Evolutionary conservation across 2,797 vertebrate genomes (phyloP).

Genomic region (Acridotheres tristis): DNA sequence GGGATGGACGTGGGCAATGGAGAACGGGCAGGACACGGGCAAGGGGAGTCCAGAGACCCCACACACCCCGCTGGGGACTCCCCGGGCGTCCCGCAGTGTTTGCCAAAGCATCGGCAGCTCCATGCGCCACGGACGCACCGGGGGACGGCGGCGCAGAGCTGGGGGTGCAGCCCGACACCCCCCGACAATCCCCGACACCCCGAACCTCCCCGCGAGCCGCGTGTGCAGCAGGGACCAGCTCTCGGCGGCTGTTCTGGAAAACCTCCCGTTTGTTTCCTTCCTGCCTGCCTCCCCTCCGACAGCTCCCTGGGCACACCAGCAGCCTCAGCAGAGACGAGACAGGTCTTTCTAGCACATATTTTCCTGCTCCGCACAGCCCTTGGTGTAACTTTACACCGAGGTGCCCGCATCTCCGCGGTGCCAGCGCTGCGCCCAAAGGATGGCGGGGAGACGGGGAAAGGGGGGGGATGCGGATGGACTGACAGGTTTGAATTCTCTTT

Average conservation of each 20-base stretch:
- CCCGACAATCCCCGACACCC: neutral
- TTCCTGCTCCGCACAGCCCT: constrained; percentile 33
- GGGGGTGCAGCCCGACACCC: neutral
- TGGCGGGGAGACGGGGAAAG: constrained; percentile 17
- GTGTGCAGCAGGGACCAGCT: neutral
- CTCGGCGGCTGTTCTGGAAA: constrained; percentile 54
- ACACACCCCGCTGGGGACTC: neutral
- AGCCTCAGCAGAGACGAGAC: constrained; percentile 34
- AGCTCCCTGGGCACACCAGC: constrained; percentile 50
- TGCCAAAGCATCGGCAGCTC: neutral
- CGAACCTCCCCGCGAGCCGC: neutral
- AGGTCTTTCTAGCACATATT: constrained; percentile 47
- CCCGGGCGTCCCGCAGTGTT: neutral
- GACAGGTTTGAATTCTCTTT: constrained; percentile 77
- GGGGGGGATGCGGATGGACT: constrained; percentile 51
- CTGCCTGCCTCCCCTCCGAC: constrained; percentile 40
- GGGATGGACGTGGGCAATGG: neutral
- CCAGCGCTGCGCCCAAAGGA: constrained; percentile 44
- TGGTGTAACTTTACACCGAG: constrained; percentile 58
- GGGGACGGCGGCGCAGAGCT: neutral
- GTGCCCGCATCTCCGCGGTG: constrained; percentile 54
- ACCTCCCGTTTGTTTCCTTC: constrained; percentile 55
- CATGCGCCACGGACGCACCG: accelerated
- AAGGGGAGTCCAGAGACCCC: neutral
- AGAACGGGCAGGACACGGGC: accelerated